Conservation (phyloP, 2,113 vertebrate genomes). For the Labeo rohita region DNA sequence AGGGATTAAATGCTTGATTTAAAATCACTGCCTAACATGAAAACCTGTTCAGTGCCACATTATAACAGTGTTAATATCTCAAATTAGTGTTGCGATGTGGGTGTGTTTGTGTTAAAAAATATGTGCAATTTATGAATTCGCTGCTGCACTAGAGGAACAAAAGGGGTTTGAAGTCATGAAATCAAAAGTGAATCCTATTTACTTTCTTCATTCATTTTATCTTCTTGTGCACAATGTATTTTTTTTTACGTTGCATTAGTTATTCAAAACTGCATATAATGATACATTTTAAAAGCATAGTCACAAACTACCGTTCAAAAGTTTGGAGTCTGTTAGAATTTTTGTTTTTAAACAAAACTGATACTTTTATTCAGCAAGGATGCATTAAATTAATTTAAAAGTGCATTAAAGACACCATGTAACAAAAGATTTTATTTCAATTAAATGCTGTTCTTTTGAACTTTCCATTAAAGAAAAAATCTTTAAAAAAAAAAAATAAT, state of each 20-base stretch:
- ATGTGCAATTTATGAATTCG: background rate
- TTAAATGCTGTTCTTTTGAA: too few species aligned
- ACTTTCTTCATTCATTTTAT: background rate
- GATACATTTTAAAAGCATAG: too few species aligned
- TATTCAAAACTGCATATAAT: background rate
- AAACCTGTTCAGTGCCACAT: background rate
- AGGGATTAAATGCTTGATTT: background rate
- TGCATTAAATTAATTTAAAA: too few species aligned
- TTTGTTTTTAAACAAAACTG: too few species aligned
- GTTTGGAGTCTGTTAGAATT: too few species aligned
- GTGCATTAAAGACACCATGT: too few species aligned
- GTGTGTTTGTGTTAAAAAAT: background rate
- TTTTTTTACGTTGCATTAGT: background rate
- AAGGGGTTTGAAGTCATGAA: background rate
- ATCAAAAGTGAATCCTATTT: background rate
- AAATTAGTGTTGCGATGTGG: background rate
- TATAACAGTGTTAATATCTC: background rate
- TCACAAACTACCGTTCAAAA: background rate
- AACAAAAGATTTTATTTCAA: too few species aligned
- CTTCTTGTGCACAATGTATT: background rate
- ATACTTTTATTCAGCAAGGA: background rate
- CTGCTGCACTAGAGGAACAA: background rate
- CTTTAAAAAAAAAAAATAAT: too few species aligned
- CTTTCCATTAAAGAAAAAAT: too few species aligned
- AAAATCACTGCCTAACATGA: background rate